A percentile compares a stretch with the other conserved stretches of the same genome.
These are phyloP conservation scores for Apotomis betuletana DNA, from an alignment of 2,888 invertebrate genomes.

Conservation along the genomic window DNA sequence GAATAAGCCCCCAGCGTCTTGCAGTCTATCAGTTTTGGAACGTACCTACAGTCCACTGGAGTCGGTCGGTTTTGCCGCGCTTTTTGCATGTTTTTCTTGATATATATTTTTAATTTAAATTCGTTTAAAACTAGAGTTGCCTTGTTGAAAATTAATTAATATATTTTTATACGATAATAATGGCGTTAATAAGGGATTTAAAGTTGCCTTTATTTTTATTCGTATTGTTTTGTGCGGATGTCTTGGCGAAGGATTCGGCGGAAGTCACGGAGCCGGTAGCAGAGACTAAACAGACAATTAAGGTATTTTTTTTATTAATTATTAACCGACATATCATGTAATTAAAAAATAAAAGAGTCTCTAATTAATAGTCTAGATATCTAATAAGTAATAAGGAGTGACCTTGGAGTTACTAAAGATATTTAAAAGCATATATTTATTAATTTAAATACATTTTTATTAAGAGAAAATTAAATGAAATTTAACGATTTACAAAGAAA, in stretches of 20 bases:
- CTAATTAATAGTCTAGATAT: no score
- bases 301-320: slow-evolving; percentile 19
- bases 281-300: slow-evolving; percentile 23
- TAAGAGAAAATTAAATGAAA: no score
- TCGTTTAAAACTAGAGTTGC: neutral
- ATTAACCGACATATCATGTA: no score
- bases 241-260: slow-evolving; percentile 27
- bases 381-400: no score
- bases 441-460: no score
- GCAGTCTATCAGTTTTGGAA: slow-evolving; percentile 55
- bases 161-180: slow-evolving; percentile 1
- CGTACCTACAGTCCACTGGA: slow-evolving; percentile 64
- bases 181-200: slow-evolving; percentile 20
- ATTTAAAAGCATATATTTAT: no score
- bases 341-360: no score
- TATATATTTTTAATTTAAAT: slow-evolving; percentile 4
- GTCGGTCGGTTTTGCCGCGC: slow-evolving; percentile 48
- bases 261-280: slow-evolving; percentile 21
- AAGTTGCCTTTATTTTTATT: slow-evolving; percentile 30
- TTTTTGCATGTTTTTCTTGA: slow-evolving; percentile 7
- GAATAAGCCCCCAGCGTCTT: slow-evolving; percentile 51
- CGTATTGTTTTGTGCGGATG: slow-evolving; percentile 37
- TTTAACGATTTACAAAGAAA: no score
- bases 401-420: no score
- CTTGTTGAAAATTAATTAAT: neutral